Conservation (phyloP, 2,888 invertebrate species). For the Sepioteuthis lessoniana region DNA sequence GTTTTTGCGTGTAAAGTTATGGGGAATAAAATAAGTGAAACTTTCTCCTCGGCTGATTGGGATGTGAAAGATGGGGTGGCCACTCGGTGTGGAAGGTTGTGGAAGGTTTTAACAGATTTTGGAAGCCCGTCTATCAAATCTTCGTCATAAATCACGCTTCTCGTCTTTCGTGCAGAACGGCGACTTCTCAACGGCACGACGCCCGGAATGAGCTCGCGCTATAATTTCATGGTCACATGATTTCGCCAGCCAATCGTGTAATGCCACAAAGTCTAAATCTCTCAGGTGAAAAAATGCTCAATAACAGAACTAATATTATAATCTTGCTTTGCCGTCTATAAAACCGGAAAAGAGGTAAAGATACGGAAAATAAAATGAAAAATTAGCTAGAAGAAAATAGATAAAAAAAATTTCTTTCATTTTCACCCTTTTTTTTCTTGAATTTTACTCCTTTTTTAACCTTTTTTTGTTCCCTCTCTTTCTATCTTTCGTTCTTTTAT, state of each 20-base stretch:
- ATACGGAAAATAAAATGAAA: not conserved
- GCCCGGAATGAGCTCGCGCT: not conserved
- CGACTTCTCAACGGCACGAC: slow-evolving; percentile 33
- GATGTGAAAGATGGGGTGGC: not conserved
- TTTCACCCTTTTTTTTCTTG: not conserved
- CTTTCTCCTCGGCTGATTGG: not conserved
- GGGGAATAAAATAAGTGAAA: slow-evolving; percentile 21
- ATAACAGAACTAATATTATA: slow-evolving; percentile 33
- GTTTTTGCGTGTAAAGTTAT: slow-evolving; percentile 33
- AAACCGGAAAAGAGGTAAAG: not conserved
- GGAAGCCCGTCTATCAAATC: slow-evolving; percentile 33
- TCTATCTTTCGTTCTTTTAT: not conserved
- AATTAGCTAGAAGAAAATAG: not conserved
- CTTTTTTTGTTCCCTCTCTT: not conserved
- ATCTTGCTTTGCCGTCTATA: not conserved
- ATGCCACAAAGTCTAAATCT: slow-evolving; percentile 33
- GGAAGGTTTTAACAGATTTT: slow-evolving; percentile 1
- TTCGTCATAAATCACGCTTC: slow-evolving; percentile 8
- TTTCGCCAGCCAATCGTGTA: slow-evolving; percentile 11
- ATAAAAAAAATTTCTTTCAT: not conserved
- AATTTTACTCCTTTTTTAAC: not conserved
- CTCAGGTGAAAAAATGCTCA: not conserved
- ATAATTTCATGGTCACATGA: slow-evolving; percentile 9
- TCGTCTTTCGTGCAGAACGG: not conserved
- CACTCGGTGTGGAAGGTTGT: not conserved